Evolutionary conservation across 2,888 invertebrate genomes (phyloP), one percentile per base, ranked within the genome.

Genomic region (Ligdia adustata): DNA sequence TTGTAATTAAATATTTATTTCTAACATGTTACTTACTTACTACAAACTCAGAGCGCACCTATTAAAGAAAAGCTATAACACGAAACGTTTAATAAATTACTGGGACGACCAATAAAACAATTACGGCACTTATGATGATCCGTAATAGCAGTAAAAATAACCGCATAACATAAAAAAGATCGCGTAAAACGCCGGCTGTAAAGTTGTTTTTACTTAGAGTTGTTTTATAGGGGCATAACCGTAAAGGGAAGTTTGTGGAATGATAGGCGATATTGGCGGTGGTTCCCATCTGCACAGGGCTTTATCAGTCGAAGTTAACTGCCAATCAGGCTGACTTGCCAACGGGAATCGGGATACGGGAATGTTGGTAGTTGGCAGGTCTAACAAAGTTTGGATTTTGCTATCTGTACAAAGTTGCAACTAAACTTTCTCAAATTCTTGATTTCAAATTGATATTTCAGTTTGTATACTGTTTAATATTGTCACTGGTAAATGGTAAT

Each of bases 171-270:
- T 79, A 80, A 84, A 83, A 79, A 69, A 64, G 66, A 69, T 67
- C 7, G 65, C 75, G 72, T 79, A 83, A 82, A 85, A 78, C 73
- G 47, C 7, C 40, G 75, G 82, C 62, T 80, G 83, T 87, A 88
- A 89, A 86, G 64, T 82, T 82, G 85, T 83, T 86, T 87, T 87
- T 85, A 82, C 85, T 80, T 79, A 77, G 24, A 79, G 70, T 85
- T 75, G 69, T 72, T 89, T 88, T 89, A 88, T 86, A 64, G 83
- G 72, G 69, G 65, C 69, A 84, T 87, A 86, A 85, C 78, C 85
- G 70, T 89, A 44, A 88, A 85, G 79, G 68, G 73, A 79, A 86
- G 81, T 84, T 83, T 76, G 42, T 49, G 32, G 70, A 72, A 74
- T 73, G 83, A 82, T 85, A 81, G 71, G 64, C 75, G 77, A 75